These are phyloP conservation scores for Campylomormyrus tamandua DNA, from an alignment of 2,113 vertebrate species.

Conservation along the genomic window DNA sequence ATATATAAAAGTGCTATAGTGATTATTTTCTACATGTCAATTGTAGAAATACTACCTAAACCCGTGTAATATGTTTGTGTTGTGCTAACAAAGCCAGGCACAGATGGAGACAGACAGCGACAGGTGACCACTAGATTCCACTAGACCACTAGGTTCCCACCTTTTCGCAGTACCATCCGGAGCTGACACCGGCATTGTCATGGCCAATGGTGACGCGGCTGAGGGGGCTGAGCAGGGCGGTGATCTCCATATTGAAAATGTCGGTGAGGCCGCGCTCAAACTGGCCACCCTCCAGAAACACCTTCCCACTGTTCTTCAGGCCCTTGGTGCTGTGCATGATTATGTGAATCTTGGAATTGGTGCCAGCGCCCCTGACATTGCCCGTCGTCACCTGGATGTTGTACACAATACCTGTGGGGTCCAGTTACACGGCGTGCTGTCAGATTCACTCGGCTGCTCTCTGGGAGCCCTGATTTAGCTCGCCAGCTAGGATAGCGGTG, in stretches of 20 bases:
- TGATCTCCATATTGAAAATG: slow-evolving; percentile 86
- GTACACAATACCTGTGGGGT: slow-evolving; percentile 74
- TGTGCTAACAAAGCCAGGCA: background rate
- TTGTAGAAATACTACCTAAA: background rate
- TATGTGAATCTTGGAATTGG: slow-evolving; percentile 92
- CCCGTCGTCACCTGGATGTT: slow-evolving; percentile 89
- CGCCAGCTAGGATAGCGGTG: background rate
- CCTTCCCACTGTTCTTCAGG: slow-evolving; percentile 84
- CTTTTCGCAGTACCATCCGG: slow-evolving; percentile 97
- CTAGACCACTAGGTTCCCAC: slow-evolving; percentile 48
- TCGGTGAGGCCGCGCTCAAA: slow-evolving; percentile 85
- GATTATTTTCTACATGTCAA: background rate
- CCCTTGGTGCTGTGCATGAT: slow-evolving; percentile 86
- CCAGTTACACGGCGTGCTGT: slow-evolving; percentile 10
- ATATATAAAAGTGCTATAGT: background rate
- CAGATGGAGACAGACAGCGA: background rate
- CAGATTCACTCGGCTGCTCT: slow-evolving; percentile 14
- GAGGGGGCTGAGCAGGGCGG: slow-evolving; percentile 84
- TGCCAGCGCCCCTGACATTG: slow-evolving; percentile 81
- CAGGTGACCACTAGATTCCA: no score
- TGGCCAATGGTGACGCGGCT: slow-evolving; percentile 90
- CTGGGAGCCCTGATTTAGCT: slow-evolving; percentile 9
- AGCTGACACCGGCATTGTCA: slow-evolving; percentile 77
- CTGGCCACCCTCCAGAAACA: slow-evolving; percentile 88
- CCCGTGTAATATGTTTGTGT: background rate